Evolutionary conservation across 2,888 invertebrate genomes (phyloP), one percentile per base, ranked within the genome.

Genomic region (Prenolepis imparis): DNA sequence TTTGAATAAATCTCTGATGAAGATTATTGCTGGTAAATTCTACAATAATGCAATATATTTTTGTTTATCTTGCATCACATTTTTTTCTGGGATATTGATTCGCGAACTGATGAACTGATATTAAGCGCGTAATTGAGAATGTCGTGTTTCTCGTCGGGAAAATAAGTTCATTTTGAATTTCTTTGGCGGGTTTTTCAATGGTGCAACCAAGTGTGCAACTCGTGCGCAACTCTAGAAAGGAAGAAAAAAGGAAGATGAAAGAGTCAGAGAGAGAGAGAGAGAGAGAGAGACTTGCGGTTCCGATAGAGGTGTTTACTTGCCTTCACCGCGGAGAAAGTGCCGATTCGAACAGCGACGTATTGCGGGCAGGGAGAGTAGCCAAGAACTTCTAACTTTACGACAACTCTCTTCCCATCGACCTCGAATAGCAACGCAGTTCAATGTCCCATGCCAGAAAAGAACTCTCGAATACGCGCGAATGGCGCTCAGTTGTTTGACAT

Each of bases 401-500:
- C 90, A 83, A 88, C 92, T 91, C 91, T 91, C 90, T 91, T 92
- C 89, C 57, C 86, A 90, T 88, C 92, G 93, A 93, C 93, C 92
- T 93, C 93, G 92, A 93, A 93, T 91, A 88, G 78, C 84, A 72
- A 70, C 82, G 84, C 80, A 87, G 91, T 91, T 91, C 91, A 91
- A 91, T 87, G 91, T 91, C 91, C 89, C 82, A 24, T 24, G 57
- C 21, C 32, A 57, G 64, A 57, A 59, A 77, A 78, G 36, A 82
- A 74, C 68, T 78, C 59, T 78, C 78, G 39, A 44, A 57, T 24
- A 63, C 15, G 39, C 44, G 68, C n/a, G 36, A 64, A 52, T 41
- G 48, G 24, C 64, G 18, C 8, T 12, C 75, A 32, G 18, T 61
- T 36, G 18, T 39, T 39, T 41, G 8, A 15, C 55, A 52, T n/a